These are phyloP conservation scores for Cynopterus sphinx DNA, from an alignment of 2,797 vertebrate genomes.

Conservation along the genomic window DNA sequence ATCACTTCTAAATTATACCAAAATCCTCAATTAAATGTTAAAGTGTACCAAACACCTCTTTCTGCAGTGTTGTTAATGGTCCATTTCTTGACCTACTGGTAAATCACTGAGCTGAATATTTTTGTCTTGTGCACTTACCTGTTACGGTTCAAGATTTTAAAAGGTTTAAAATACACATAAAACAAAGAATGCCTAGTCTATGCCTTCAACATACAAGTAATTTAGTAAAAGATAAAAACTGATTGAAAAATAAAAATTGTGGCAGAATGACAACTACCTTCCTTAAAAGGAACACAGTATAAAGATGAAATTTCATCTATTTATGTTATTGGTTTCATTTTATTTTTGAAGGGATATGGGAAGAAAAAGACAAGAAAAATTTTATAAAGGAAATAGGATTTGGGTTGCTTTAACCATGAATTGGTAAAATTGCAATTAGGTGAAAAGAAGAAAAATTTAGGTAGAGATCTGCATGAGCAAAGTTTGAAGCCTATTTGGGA, in stretches of 20 bases:
- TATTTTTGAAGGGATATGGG: not conserved
- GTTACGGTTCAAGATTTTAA: not conserved
- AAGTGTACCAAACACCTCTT: not conserved
- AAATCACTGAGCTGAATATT: not conserved
- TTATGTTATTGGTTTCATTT: not conserved
- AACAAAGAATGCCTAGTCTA: not conserved
- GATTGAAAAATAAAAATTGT: not conserved
- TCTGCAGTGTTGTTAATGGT: not conserved
- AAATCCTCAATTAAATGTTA: not conserved
- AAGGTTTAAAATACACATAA: not conserved
- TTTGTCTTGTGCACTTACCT: not conserved
- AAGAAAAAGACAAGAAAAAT: not conserved
- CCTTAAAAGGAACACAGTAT: not conserved
- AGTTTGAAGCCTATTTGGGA: not conserved
- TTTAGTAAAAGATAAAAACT: not conserved
- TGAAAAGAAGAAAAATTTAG: not conserved
- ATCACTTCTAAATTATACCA: not conserved
- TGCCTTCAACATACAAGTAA: not conserved
- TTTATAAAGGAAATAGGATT: not conserved
- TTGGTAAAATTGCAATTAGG: not conserved
- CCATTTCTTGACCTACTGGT: not conserved
- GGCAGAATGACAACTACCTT: not conserved
- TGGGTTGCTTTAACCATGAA: not conserved
- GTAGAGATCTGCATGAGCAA: not conserved
- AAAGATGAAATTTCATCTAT: not conserved